Percentiles rank a stretch among this genome's conserved stretches.
Evolutionary conservation across 2,888 invertebrate genomes (phyloP).

Genomic region (Microplitis deprimator): DNA sequence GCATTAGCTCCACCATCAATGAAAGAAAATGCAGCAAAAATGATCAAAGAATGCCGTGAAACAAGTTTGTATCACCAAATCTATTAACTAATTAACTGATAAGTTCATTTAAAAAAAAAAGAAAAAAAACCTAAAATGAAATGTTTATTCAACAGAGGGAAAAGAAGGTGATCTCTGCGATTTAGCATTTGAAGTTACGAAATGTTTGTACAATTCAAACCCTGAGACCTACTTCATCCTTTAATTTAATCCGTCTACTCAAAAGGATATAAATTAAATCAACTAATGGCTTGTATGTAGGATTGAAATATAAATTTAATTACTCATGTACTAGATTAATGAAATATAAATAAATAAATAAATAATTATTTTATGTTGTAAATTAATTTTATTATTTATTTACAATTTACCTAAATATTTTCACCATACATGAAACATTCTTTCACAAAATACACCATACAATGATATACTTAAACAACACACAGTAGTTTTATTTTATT

Average conservation of each 20-base stretch:
- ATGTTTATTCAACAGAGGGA: constrained; percentile 53
- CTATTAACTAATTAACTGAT: not conserved
- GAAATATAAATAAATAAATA: constrained; percentile 12
- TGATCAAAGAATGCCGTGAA: constrained; percentile 51
- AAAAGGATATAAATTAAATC: not conserved
- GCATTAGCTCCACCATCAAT: constrained; percentile 47
- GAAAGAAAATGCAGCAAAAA: constrained; percentile 43
- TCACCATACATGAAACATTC: not conserved
- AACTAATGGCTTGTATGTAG: not conserved
- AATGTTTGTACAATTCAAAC: constrained; percentile 59
- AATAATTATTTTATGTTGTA: constrained; percentile 28
- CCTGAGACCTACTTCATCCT: constrained; percentile 56
- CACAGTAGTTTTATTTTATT: not conserved
- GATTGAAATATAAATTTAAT: not conserved
- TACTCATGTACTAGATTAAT: not conserved
- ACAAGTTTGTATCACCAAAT: constrained; percentile 45
- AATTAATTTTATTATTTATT: constrained; percentile 14
- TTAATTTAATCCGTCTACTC: constrained; percentile 29
- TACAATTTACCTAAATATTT: constrained; percentile 8
- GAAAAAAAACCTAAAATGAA: constrained; percentile 9
- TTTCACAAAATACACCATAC: not conserved
- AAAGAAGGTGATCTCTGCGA: constrained; percentile 57
- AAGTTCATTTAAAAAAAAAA: constrained; percentile 18
- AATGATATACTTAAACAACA: not conserved
- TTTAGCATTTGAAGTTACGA: constrained; percentile 56